Evolutionary conservation across 2,888 invertebrate species (phyloP).

Genomic region (Agrochola lota): DNA sequence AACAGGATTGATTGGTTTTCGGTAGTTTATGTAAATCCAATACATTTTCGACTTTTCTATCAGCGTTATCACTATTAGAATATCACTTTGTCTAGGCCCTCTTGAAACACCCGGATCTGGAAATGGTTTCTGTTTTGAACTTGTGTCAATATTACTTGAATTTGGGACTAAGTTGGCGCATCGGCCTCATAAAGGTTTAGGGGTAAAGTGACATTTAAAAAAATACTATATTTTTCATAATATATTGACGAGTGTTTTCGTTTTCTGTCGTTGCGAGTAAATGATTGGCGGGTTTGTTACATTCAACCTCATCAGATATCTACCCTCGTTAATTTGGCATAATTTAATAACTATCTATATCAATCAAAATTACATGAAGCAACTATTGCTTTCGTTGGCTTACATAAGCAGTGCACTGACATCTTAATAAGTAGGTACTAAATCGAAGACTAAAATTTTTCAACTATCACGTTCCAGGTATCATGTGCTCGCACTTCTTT

Average conservation of each 20-base stretch:
- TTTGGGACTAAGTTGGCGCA: neutral
- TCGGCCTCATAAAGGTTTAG: neutral
- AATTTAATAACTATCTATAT: neutral
- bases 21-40: neutral
- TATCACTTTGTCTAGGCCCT: neutral
- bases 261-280: neutral
- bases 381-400: neutral
- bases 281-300: neutral
- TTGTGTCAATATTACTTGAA: neutral
- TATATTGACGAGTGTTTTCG: too few species aligned
- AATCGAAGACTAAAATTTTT: neutral
- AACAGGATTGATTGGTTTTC: neutral
- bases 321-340: neutral
- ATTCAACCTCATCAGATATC: neutral
- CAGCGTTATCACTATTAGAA: neutral
- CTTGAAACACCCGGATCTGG: neutral
- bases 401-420: neutral
- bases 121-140: neutral
- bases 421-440: neutral
- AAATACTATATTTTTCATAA: neutral
- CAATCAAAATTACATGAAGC: neutral
- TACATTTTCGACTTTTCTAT: neutral
- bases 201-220: too few species aligned
- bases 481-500: conserved; percentile 85
- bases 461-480: conserved; percentile 74